Evolutionary conservation across 1,140 invertebrate species (phyloP).

Genomic region (Bradynema listronoti): DNA sequence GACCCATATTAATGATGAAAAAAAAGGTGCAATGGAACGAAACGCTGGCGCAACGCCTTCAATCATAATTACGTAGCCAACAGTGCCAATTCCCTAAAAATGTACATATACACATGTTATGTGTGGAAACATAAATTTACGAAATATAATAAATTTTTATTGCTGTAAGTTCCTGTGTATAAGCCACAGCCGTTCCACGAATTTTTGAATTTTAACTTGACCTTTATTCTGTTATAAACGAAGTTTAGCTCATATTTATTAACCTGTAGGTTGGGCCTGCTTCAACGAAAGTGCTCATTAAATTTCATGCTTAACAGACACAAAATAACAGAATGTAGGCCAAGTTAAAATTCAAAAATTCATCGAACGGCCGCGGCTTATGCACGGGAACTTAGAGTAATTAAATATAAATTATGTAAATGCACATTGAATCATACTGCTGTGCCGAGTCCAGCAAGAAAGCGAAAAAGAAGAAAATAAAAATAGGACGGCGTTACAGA

Average conservation of each 20-base stretch:
- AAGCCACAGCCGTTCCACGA: no score
- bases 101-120: neutral
- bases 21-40: constrained; percentile 34
- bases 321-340: no score
- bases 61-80: constrained; percentile 31
- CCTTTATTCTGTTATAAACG: neutral
- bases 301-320: no score
- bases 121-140: no score
- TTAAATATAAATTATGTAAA: neutral
- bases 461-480: constrained; percentile 41
- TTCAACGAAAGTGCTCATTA: no score
- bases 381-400: no score
- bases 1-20: constrained; percentile 40
- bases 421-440: constrained; percentile 21
- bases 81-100: constrained; percentile 32
- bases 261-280: neutral
- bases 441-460: constrained; percentile 30
- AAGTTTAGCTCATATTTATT: neutral
- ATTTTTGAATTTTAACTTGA: no score
- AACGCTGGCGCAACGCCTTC: constrained; percentile 37
- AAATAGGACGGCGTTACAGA: constrained; percentile 35
- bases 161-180: no score
- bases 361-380: no score
- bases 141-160: no score
- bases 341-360: no score